Evolutionary conservation across 2,888 invertebrate genomes (phyloP).

Genomic region (Hyles lineata): DNA sequence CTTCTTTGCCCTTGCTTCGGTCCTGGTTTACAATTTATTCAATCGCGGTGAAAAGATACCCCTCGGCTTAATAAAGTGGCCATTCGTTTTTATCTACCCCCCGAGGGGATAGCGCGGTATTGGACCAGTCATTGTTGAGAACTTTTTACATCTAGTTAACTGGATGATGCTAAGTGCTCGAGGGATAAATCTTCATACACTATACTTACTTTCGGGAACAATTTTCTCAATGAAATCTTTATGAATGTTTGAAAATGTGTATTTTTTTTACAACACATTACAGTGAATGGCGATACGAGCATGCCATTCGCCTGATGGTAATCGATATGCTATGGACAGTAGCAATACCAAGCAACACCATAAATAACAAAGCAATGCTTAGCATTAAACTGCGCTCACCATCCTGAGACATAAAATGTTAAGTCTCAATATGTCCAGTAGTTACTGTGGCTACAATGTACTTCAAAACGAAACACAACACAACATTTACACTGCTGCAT

Average conservation of each 20-base stretch:
- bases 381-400: too few relatives aligned
- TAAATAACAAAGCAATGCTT: too few relatives aligned
- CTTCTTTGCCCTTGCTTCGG: not conserved
- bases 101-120: constrained; percentile 10
- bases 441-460: too few relatives aligned
- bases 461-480: too few relatives aligned
- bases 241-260: not conserved
- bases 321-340: too few relatives aligned
- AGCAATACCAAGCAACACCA: too few relatives aligned
- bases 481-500: too few relatives aligned
- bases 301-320: too few relatives aligned
- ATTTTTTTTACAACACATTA: too few relatives aligned
- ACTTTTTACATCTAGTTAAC: constrained; percentile 12
- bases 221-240: not conserved
- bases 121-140: constrained; percentile 13
- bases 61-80: constrained; percentile 19
- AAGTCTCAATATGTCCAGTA: too few relatives aligned
- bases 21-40: constrained; percentile 19
- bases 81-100: constrained; percentile 23
- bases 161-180: not conserved
- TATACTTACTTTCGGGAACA: not conserved
- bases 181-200: constrained; percentile 1
- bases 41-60: constrained; percentile 14
- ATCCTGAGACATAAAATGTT: too few relatives aligned
- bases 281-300: too few relatives aligned